A percentile compares a stretch with the other conserved stretches of the same genome.
phyloP scores from a whole-genome alignment of 2,888 invertebrate species.

The Sarcophaga subvicina region DNA sequence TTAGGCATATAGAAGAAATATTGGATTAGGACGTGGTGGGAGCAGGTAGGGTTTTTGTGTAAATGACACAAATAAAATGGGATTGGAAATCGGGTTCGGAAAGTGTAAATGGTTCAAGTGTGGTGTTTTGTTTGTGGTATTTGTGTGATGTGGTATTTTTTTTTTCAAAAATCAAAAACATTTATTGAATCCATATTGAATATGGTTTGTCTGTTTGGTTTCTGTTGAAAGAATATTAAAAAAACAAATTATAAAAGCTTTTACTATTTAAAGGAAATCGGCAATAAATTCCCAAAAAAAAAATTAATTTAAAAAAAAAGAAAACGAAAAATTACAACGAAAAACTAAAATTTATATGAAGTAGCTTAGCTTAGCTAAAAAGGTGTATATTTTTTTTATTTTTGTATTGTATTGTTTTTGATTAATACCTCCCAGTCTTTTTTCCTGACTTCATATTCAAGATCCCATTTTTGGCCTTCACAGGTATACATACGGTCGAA shows the following conservation, averaged over 20 bases:
- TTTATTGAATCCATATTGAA: constrained; percentile 49
- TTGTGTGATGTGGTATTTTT: constrained; percentile 13
- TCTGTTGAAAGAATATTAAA: constrained; percentile 17
- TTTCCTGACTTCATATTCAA: constrained; percentile 99
- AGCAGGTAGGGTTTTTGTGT: not conserved
- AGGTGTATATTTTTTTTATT: not conserved
- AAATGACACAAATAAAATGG: too few relatives aligned
- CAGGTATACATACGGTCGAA: constrained; percentile 98
- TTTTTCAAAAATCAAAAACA: constrained; percentile 63
- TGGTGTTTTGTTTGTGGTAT: constrained; percentile 3
- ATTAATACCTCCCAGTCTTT: constrained; percentile 97
- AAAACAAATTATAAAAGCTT: constrained; percentile 42
- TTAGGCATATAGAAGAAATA: too few relatives aligned
- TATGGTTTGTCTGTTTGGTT: constrained; percentile 56
- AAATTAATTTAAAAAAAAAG: not conserved
- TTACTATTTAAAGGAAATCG: constrained; percentile 20
- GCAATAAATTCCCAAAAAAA: constrained; percentile 51
- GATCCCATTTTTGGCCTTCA: constrained; percentile 99
- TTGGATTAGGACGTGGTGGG: not conserved
- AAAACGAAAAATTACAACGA: constrained; percentile 41
- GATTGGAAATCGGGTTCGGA: not conserved
- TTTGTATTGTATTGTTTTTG: not conserved
- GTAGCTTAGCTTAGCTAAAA: not conserved
- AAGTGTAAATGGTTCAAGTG: constrained; percentile 6
- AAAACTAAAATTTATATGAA: not conserved